Conservation (phyloP, 2,888 invertebrate genomes). For the Unio delphinus region DNA sequence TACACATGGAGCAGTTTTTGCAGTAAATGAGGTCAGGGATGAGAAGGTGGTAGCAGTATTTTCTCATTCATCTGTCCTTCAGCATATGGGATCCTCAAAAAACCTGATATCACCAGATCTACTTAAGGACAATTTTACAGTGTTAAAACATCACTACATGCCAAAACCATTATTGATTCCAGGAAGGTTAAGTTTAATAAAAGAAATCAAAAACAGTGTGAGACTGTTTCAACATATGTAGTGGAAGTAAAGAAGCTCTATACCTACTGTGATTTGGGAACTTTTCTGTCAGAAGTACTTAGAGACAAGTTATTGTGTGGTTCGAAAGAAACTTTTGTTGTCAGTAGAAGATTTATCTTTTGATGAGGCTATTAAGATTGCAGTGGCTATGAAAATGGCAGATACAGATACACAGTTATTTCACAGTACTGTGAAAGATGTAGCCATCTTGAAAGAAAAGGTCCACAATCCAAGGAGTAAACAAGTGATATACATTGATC, state of each 20-base stretch:
- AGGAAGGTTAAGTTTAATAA: slow-evolving; percentile 18
- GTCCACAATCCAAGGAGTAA: too few species aligned
- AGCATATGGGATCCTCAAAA: slow-evolving; percentile 5
- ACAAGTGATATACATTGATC: too few species aligned
- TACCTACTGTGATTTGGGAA: too few species aligned
- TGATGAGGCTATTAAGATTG: too few species aligned
- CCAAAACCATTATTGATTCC: slow-evolving; percentile 15
- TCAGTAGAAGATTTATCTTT: too few species aligned
- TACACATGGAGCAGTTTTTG: slow-evolving; percentile 10
- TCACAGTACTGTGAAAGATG: too few species aligned
- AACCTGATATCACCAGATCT: slow-evolving; percentile 11
- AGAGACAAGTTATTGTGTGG: too few species aligned
- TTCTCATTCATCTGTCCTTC: slow-evolving; percentile 8
- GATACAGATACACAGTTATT: too few species aligned
- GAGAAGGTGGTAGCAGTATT: slow-evolving; percentile 13
- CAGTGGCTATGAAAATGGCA: too few species aligned
- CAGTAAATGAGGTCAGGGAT: slow-evolving; percentile 6
- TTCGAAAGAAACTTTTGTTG: too few species aligned
- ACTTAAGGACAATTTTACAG: slow-evolving; percentile 7
- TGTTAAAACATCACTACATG: slow-evolving; percentile 11
- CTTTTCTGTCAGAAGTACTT: too few species aligned
- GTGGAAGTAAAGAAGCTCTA: slow-evolving; percentile 4
- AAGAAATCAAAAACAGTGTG: slow-evolving; percentile 13
- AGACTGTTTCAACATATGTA: slow-evolving; percentile 12
- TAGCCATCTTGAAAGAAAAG: too few species aligned